phyloP scores from a whole-genome alignment of 2,797 vertebrate species.

The Micropoecilia bifurca region DNA sequence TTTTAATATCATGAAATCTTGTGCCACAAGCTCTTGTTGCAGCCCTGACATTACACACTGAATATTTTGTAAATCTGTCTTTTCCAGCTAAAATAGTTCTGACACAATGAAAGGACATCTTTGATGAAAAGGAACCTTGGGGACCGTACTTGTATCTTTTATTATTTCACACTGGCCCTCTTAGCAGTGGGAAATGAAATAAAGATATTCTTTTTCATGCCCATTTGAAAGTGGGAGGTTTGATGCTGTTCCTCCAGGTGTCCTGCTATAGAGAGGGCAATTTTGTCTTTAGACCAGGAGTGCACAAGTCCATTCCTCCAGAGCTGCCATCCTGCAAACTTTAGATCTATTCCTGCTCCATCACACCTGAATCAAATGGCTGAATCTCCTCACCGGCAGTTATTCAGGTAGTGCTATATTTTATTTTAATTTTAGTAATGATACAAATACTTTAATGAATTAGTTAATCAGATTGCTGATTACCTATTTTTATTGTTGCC shows the following conservation, averaged over 20 bases:
- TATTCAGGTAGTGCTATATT: neutral
- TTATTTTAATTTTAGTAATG: neutral
- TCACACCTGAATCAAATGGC: neutral
- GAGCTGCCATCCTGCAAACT: neutral
- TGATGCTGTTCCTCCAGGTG: neutral
- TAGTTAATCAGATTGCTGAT: neutral
- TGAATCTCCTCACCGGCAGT: neutral
- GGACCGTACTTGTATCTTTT: neutral
- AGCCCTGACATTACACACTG: neutral
- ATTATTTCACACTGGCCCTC: neutral
- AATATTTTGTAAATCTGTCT: neutral
- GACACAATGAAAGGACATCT: constrained; percentile 1
- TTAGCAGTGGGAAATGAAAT: neutral
- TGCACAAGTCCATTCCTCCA: neutral
- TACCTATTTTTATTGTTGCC: neutral
- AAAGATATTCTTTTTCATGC: neutral
- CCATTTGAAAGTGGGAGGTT: neutral
- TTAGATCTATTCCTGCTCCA: neutral
- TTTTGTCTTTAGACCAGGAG: neutral
- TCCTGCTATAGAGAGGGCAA: neutral
- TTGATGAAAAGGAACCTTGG: neutral
- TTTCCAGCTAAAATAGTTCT: neutral
- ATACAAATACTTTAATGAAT: neutral
- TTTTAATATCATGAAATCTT: neutral
- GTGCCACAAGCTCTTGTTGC: neutral